Base-by-base conservation (phyloP, 2,113 vertebrate genomes). In the Halichoeres trimaculatus region DNA sequence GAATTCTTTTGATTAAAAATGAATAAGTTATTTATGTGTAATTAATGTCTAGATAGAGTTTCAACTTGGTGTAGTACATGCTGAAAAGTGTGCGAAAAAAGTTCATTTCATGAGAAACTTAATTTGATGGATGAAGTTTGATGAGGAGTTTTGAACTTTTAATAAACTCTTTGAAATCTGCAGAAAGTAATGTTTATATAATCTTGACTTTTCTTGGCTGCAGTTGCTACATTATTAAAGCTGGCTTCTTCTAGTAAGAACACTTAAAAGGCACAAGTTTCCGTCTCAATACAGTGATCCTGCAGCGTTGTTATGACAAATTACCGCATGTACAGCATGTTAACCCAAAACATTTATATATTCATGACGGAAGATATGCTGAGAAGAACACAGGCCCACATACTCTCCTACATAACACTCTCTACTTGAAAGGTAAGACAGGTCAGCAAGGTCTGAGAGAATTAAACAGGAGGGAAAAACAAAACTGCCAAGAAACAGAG, bases 361-460 rank as follows among this genome's bases (percentile, higher is more conserved):
- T 74, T 38, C 13, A 60, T 60, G 38, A 23, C 30, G 43, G n/a
- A 40, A 70, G 47, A 68, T 47, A 20, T 52, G 52, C 22, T 19
- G 22, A 4, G 59, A 17, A 4, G 59, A 17, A 16, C 8, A 6
- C 16, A 30, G n/a, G 16, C 2, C 23, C 34, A 10, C 4, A 0
- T 20, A 36, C 40, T 60, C 3, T 41, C 62, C 43, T 19, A 19
- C 43, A 45, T 23, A 40, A 20, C 40, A 50, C 17, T 17, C 0
- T 23, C 2, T 12, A 23, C 53, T 43, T 11, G 12, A 13, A 19
- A 72, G n/a, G 4, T 55, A n/a, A 40, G 38, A 56, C 20, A 47
- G 13, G 26, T 10, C 4, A 24, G 54, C 75, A 26, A 36, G 43
- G 47, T 63, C 34, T n/a, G 20, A 36, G 34, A 2, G 8, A 66